These are phyloP conservation scores for Caradrina clavipalpis DNA, from an alignment of 2,888 invertebrate species.

Conservation along the genomic window DNA sequence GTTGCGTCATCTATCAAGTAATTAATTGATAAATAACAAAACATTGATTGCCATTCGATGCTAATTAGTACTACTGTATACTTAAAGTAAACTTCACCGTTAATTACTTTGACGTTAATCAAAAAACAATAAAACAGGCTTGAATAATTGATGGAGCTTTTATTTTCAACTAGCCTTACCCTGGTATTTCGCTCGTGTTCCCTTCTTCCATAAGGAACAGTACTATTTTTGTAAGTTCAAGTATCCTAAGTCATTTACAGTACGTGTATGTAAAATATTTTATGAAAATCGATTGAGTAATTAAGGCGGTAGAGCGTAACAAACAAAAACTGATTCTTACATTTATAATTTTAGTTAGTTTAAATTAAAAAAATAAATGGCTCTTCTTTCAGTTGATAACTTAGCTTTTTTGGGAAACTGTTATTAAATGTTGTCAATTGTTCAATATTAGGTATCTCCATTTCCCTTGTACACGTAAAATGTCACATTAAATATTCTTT, in stretches of 20 bases:
- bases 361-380: neutral
- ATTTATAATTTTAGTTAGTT: too few relatives aligned
- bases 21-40: neutral
- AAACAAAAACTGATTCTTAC: too few relatives aligned
- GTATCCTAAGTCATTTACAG: too few relatives aligned
- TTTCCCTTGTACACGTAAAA: conserved; percentile 22
- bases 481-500: conserved; percentile 57
- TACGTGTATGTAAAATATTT: too few relatives aligned
- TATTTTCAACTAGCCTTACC: neutral
- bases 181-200: too few relatives aligned
- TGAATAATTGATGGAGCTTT: neutral
- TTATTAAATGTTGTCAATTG: neutral
- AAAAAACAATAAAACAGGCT: neutral
- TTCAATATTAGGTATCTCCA: conserved; percentile 7
- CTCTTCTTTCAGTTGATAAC: neutral
- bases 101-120: neutral
- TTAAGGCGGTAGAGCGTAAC: too few relatives aligned
- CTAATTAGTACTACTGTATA: neutral
- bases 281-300: too few relatives aligned
- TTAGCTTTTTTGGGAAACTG: neutral
- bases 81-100: neutral
- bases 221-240: too few relatives aligned
- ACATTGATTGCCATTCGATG: neutral
- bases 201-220: too few relatives aligned
- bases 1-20: neutral